Conservation (phyloP, 1,140 invertebrate genomes). For the Goniozus legneri region DNA sequence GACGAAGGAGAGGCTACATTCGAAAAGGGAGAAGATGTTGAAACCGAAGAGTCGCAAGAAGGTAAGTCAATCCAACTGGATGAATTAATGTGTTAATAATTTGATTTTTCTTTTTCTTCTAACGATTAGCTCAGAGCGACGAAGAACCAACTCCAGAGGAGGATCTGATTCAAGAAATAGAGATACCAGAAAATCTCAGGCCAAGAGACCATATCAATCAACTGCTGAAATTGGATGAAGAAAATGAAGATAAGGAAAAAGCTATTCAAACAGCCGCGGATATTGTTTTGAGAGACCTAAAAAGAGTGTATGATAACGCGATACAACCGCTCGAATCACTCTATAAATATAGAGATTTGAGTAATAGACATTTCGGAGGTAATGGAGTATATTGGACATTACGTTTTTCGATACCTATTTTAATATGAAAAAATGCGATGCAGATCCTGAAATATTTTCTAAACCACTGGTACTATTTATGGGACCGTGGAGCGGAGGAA, state of each 20-base stretch:
- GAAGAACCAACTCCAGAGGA: constrained; percentile 50
- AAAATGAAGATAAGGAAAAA: constrained; percentile 68
- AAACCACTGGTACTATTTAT: constrained; percentile 90
- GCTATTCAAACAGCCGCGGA: constrained; percentile 72
- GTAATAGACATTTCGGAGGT: constrained; percentile 86
- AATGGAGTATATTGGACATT: constrained; percentile 8
- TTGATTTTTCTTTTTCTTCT: no score
- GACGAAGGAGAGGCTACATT: constrained; percentile 22
- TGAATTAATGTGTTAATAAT: no score
- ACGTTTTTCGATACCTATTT: background rate
- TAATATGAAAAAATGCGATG: constrained; percentile 5
- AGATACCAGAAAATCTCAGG: constrained; percentile 73
- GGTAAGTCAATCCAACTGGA: constrained; percentile 60
- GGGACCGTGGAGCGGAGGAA: constrained; percentile 94
- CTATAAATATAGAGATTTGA: constrained; percentile 90
- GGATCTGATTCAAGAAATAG: constrained; percentile 63
- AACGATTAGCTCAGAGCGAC: constrained; percentile 12
- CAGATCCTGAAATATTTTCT: constrained; percentile 91
- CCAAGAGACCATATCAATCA: constrained; percentile 77
- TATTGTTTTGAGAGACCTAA: constrained; percentile 78
- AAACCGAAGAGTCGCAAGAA: constrained; percentile 56
- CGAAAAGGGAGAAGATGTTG: constrained; percentile 25
- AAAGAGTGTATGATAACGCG: constrained; percentile 80
- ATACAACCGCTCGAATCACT: constrained; percentile 86
- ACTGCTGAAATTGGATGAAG: constrained; percentile 75